These are phyloP conservation scores for Dromas ardeola DNA, from an alignment of 2,113 vertebrate genomes.

Conservation along the genomic window DNA sequence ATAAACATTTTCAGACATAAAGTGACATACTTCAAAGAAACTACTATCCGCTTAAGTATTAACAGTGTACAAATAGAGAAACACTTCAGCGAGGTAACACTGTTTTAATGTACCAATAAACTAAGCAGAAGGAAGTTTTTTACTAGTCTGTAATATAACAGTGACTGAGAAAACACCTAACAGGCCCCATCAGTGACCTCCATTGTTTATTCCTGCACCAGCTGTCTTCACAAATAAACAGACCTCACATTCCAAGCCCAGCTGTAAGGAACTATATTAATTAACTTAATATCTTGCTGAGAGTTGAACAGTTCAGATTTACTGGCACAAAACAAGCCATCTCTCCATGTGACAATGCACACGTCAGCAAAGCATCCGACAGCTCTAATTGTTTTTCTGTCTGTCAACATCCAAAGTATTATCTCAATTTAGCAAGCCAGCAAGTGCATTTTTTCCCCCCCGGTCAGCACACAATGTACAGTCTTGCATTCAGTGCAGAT, in stretches of 20 bases:
- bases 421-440: conserved; percentile 55
- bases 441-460: background rate
- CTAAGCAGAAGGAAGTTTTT: background rate
- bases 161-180: background rate
- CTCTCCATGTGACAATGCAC: background rate
- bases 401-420: conserved; percentile 40
- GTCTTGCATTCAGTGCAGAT: background rate
- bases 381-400: conserved; percentile 40
- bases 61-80: background rate
- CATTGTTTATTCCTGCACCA: background rate
- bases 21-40: background rate
- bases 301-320: conserved; percentile 48
- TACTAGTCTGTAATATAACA: background rate
- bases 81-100: background rate
- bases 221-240: conserved; percentile 16
- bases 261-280: conserved; percentile 38
- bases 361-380: conserved; percentile 34
- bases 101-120: background rate
- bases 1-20: background rate
- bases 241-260: conserved; percentile 15
- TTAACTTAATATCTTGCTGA: conserved; percentile 37
- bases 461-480: background rate
- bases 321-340: background rate
- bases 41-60: background rate
- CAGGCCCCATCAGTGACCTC: background rate